A percentile compares a stretch with the other conserved stretches of the same genome.
These are phyloP conservation scores for Ceratina japonica DNA, from an alignment of 1,140 invertebrate genomes.

Conservation along the genomic window DNA sequence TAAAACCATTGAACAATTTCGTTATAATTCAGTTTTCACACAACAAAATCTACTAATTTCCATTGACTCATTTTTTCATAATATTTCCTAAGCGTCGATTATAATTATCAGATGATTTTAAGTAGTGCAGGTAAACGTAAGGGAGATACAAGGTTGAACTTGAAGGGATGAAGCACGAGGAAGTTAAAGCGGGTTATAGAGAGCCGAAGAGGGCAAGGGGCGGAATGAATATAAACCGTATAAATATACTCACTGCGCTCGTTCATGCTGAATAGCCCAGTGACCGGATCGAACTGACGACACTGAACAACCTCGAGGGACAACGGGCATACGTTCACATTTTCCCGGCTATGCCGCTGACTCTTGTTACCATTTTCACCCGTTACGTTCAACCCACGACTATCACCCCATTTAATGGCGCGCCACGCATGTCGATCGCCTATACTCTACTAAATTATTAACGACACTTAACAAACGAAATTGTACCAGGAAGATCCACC, in stretches of 20 bases:
- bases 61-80: too few relatives aligned
- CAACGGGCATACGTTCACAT: conserved; percentile 71
- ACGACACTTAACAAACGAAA: background rate
- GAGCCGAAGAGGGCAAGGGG: background rate
- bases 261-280: conserved; percentile 68
- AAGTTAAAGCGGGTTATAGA: background rate
- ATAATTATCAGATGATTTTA: conserved; percentile 21
- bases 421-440: too few relatives aligned
- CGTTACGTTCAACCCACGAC: conserved; percentile 41
- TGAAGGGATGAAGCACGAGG: background rate
- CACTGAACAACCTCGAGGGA: conserved; percentile 73
- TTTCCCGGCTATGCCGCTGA: conserved; percentile 58
- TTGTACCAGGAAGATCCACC: too few relatives aligned
- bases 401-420: background rate
- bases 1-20: too few relatives aligned
- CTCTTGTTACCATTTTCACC: conserved; percentile 57
- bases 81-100: conserved; percentile 72
- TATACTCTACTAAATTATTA: conserved; percentile 11
- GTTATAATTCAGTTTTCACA: too few relatives aligned
- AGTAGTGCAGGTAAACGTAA: too few relatives aligned
- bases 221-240: conserved; percentile 63
- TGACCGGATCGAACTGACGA: too few relatives aligned
- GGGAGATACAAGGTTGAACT: conserved; percentile 43
- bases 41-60: too few relatives aligned
- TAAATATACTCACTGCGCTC: conserved; percentile 68